Base-by-base conservation (phyloP, 2,888 invertebrate species). In the Idaea aversata region DNA sequence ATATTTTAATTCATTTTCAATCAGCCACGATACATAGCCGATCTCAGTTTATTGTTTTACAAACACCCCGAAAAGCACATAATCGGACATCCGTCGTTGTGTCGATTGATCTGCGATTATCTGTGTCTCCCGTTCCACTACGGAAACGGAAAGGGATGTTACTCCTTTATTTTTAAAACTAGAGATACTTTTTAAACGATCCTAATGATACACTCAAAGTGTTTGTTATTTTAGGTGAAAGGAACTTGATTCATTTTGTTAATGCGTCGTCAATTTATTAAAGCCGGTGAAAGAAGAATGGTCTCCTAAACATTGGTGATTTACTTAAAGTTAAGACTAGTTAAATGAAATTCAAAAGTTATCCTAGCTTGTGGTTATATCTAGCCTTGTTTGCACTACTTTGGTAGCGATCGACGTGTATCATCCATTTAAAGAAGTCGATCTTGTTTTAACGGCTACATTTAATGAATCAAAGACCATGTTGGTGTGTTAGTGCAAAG, bases 141-240 rank as follows among this genome's bases (percentile, higher is more conserved):
- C 77, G 80, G 79, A 84, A 83, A 77, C 85, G 87, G 87, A 87
- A 86, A 82, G 74, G 83, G 84, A 86, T 82, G 85, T 82, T 83
- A 75, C 77, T 78, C 73, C 73, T 74, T 70, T 75, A 80, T 80
- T 82, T 84, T 85, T 84, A 81, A 78, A 77, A 74, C 77, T 70
- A 79, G 73, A 77, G 75, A 73, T 74, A 75, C 72, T 76, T 77
- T 74, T 75, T 71, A 74, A 78, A 75, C 75, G 75, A 72, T 77
- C 71, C 71, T 74, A 77, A 75, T 78, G 77, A 78, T 74, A 72
- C 69, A 77, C 79, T 75, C 68, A 61, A 72, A 75, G 69, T 81
- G 76, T 82, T 82, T 82, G 80, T 82, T 82, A 74, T 80, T 81
- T 76, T 68, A 77, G 73, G 74, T 70, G 76, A 74, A 71, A 77